Percentiles rank a stretch among this genome's conserved stretches.
Evolutionary conservation across 1,140 invertebrate genomes (phyloP).

Genomic region (Acarapis woodi): DNA sequence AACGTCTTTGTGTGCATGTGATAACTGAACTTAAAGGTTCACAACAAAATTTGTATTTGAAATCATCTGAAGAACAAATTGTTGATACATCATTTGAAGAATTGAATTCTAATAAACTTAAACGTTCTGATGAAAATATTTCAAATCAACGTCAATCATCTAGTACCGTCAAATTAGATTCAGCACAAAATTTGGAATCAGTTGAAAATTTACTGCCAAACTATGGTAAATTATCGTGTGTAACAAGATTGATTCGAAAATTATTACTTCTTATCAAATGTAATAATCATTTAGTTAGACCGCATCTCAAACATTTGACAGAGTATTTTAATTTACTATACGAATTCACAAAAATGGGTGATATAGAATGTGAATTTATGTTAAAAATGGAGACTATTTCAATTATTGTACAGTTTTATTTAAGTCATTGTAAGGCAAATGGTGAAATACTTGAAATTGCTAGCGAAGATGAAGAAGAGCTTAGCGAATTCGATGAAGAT

Average conservation of each 20-base stretch:
- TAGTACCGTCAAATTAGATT: too few relatives aligned
- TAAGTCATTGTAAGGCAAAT: conserved; percentile 33
- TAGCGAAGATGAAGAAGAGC: conserved; percentile 43
- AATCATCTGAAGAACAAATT: conserved; percentile 11
- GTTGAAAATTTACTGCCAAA: not conserved
- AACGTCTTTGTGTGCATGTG: conserved; percentile 69
- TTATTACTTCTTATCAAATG: conserved; percentile 43
- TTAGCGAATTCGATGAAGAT: conserved; percentile 32
- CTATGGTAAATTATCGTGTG: conserved; percentile 52
- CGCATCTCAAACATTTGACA: conserved; percentile 52
- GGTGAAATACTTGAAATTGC: conserved; percentile 17
- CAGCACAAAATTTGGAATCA: not conserved
- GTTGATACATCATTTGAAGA: not conserved
- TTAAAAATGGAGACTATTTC: conserved; percentile 56
- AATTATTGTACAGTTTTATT: conserved; percentile 65
- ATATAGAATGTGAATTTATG: conserved; percentile 61
- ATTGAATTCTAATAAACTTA: not conserved
- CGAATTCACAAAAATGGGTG: conserved; percentile 79
- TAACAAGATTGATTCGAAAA: conserved; percentile 65
- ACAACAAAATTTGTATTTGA: conserved; percentile 36
- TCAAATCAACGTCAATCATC: not conserved
- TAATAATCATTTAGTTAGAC: conserved; percentile 26
- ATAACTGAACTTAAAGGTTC: conserved; percentile 47
- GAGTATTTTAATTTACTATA: conserved; percentile 72
- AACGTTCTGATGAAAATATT: not conserved